Base-by-base conservation (phyloP, 2,113 vertebrate genomes). In the Lophura nycthemera region DNA sequence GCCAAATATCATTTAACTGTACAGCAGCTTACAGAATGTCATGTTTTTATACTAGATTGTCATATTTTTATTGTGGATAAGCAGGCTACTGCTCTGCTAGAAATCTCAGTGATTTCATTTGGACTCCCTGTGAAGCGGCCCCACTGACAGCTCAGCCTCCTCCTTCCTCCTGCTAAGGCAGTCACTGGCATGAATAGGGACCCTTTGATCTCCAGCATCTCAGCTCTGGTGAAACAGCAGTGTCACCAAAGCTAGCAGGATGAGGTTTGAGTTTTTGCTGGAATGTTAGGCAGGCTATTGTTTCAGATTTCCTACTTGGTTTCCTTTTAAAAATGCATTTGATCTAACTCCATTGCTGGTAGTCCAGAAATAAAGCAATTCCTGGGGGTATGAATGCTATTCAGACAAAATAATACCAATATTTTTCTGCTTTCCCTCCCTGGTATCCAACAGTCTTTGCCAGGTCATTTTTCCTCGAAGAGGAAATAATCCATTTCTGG, bases 281-380 rank as follows among this genome's bases (percentile, higher is more conserved):
- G 48, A 80, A 45, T 40, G 8, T 48, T 88, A 90, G 83, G 38
- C 24, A 54, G n/a, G 47, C 69, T 48, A 91, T 92, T 95, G 90
- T 95, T 96, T 90, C 8, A 0, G 76, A 74, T 92, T 95, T 95
- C 89, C 83, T 86, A 74, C 47, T 81, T 66, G 20, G 30, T 78
- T 90, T 32, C 47, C 59, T 94, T 94, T 86, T 91, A 94, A 88
- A 94, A 94, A 81, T 89, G 78, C 76, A 90, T 94, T 96, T 94
- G 76, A 92, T 95, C 65, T 94, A 78, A 78, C 69, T 86, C 48
- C 43, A 60, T 59, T 75, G 34, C 79, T 74, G 60, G 61, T 48
- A 84, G 65, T 60, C 72, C 76, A 90, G 65, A 89, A 95, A 95
- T 91, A 94, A 94, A 92, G 61, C 30, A 80, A 75, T 81, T 94